Percentiles rank a stretch among this genome's conserved stretches.
These are phyloP conservation scores for Naso thynnoides DNA, from an alignment of 2,797 vertebrate species.

Conservation along the genomic window DNA sequence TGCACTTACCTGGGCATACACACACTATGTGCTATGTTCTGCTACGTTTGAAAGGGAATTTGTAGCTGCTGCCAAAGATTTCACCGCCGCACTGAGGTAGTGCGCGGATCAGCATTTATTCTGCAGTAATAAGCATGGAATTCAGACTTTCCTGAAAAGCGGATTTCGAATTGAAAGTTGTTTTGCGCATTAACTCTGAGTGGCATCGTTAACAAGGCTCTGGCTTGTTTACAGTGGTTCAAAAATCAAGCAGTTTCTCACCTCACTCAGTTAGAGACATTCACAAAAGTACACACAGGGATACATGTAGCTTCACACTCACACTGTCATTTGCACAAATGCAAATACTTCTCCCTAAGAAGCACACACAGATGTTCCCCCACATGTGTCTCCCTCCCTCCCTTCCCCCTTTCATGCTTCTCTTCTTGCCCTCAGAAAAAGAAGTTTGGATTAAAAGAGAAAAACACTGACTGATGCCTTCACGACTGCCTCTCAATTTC, in stretches of 20 bases:
- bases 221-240: constrained; percentile 67
- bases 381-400: not conserved
- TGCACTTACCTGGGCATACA: constrained; percentile 52
- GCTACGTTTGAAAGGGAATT: constrained; percentile 59
- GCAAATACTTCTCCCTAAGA: not conserved
- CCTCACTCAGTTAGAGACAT: constrained; percentile 32
- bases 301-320: not conserved
- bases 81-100: constrained; percentile 14
- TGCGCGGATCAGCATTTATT: constrained; percentile 70
- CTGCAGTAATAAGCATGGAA: constrained; percentile 67
- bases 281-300: constrained; percentile 11
- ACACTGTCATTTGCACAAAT: not conserved
- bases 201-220: constrained; percentile 69
- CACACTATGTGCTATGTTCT: constrained; percentile 34
- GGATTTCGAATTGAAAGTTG: constrained; percentile 72
- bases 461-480: constrained; percentile 65
- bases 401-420: constrained; percentile 1
- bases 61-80: constrained; percentile 66
- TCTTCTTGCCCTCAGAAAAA: constrained; percentile 52
- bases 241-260: constrained; percentile 61
- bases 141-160: constrained; percentile 74
- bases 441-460: constrained; percentile 64
- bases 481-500: constrained; percentile 68
- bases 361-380: constrained; percentile 28
- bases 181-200: constrained; percentile 71